These are phyloP conservation scores for Drosophila navojoa DNA, from an alignment of 1,140 invertebrate species.

Conservation along the genomic window DNA sequence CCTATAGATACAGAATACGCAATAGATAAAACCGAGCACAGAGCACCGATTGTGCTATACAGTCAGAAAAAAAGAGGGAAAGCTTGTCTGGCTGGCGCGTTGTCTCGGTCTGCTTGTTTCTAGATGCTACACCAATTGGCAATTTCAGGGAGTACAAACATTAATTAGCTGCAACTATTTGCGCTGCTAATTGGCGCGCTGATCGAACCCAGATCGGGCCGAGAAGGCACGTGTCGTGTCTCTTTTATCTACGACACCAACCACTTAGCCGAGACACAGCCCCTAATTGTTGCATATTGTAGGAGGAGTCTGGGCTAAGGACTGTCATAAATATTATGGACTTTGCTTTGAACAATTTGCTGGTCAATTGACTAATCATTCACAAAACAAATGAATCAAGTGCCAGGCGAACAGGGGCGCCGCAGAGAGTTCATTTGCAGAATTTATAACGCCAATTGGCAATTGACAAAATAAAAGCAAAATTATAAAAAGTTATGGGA, in stretches of 20 bases:
- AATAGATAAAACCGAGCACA: constrained; percentile 62
- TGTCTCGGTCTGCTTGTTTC: constrained; percentile 12
- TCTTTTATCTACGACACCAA: not conserved
- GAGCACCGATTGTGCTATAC: not conserved
- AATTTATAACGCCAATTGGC: constrained; percentile 36
- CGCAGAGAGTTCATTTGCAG: not conserved
- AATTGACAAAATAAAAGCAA: constrained; percentile 13
- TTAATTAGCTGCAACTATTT: constrained; percentile 47
- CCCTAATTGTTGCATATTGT: constrained; percentile 1
- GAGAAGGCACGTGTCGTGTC: constrained; percentile 22
- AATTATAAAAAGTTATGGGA: constrained; percentile 1
- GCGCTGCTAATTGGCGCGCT: constrained; percentile 28
- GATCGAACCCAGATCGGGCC: not conserved
- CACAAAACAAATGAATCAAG: constrained; percentile 10
- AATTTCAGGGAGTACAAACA: constrained; percentile 46
- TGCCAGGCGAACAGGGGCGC: not conserved
- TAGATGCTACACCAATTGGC: constrained; percentile 31
- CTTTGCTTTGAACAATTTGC: constrained; percentile 25
- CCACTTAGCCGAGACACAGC: too few relatives aligned
- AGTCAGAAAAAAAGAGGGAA: not conserved
- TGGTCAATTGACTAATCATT: constrained; percentile 30
- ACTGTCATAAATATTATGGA: constrained; percentile 3
- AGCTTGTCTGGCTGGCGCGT: not conserved
- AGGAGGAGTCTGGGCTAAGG: not conserved
- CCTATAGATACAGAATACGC: constrained; percentile 42